phyloP scores from a whole-genome alignment of 2,113 vertebrate genomes.

The Oostethus manadensis region DNA sequence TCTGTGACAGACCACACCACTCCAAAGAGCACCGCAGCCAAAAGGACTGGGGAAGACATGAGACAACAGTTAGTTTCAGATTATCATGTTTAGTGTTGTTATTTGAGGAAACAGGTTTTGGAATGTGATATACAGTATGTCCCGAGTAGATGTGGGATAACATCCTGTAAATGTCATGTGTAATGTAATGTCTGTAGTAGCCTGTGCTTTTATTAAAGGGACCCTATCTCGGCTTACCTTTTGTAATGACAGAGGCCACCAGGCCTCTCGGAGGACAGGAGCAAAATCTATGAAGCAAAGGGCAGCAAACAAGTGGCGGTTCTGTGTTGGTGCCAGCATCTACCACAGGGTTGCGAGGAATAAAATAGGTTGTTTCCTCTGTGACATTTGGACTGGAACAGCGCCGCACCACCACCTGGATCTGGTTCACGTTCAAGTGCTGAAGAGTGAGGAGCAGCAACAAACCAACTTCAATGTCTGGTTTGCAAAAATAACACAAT shows the following conservation, averaged over 20 bases:
- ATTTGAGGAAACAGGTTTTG: not conserved
- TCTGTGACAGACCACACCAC: slow-evolving; percentile 87
- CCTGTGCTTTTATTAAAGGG: no score
- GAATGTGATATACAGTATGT: not conserved
- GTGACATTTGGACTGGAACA: slow-evolving; percentile 67
- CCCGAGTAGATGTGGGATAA: not conserved
- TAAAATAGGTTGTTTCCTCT: slow-evolving; percentile 65
- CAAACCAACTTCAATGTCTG: not conserved
- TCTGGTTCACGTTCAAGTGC: slow-evolving; percentile 66
- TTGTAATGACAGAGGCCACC: slow-evolving; percentile 78
- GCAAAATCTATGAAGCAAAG: slow-evolving; percentile 66
- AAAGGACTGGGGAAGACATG: slow-evolving; percentile 69
- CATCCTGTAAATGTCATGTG: not conserved
- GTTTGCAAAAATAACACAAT: no score
- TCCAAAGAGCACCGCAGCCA: slow-evolving; percentile 81
- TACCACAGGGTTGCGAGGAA: slow-evolving; percentile 56
- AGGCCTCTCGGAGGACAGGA: slow-evolving; percentile 83
- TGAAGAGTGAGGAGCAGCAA: slow-evolving; percentile 15
- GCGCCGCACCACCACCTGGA: slow-evolving; percentile 63
- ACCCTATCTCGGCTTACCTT: slow-evolving; percentile 64
- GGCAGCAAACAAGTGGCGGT: slow-evolving; percentile 56
- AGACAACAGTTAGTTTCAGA: not conserved
- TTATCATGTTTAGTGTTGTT: not conserved
- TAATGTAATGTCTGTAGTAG: not conserved
- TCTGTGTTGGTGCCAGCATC: slow-evolving; percentile 72